Evolutionary conservation across 2,113 vertebrate genomes (phyloP).

Genomic region (Chaetodon trifascialis): DNA sequence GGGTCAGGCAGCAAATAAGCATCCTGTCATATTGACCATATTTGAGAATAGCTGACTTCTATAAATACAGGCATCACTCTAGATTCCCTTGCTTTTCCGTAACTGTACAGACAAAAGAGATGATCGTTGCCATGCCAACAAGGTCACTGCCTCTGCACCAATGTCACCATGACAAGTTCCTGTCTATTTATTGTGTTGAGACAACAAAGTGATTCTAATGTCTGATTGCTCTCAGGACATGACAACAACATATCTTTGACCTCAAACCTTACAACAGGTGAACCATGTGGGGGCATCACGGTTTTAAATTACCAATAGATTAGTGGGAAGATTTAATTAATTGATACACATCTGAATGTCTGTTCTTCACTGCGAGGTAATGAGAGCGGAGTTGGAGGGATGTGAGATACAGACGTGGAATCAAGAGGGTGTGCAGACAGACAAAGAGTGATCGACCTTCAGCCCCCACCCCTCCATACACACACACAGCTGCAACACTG

Average conservation of each 20-base stretch:
- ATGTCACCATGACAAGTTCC: background rate
- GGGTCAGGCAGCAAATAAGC: too few relatives aligned
- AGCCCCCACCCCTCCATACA: constrained; percentile 1
- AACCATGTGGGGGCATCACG: background rate
- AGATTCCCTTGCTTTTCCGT: background rate
- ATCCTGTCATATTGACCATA: background rate
- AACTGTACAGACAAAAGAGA: background rate
- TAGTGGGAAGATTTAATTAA: constrained; percentile 14
- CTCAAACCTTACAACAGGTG: background rate
- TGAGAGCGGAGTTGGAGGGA: background rate
- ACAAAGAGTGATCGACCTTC: constrained; percentile 6
- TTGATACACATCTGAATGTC: constrained; percentile 34
- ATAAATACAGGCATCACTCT: background rate
- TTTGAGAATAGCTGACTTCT: background rate
- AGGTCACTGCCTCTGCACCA: background rate
- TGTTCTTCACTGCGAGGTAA: background rate
- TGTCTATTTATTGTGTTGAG: background rate
- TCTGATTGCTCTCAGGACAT: background rate
- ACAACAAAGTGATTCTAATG: background rate
- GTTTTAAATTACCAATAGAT: constrained; percentile 11
- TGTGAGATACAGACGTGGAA: background rate
- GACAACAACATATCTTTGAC: background rate
- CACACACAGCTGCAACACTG: background rate
- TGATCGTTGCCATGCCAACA: background rate
- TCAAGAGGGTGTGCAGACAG: background rate